Evolutionary conservation across 2,797 vertebrate genomes (phyloP).

Genomic region (Thaleichthys pacificus): DNA sequence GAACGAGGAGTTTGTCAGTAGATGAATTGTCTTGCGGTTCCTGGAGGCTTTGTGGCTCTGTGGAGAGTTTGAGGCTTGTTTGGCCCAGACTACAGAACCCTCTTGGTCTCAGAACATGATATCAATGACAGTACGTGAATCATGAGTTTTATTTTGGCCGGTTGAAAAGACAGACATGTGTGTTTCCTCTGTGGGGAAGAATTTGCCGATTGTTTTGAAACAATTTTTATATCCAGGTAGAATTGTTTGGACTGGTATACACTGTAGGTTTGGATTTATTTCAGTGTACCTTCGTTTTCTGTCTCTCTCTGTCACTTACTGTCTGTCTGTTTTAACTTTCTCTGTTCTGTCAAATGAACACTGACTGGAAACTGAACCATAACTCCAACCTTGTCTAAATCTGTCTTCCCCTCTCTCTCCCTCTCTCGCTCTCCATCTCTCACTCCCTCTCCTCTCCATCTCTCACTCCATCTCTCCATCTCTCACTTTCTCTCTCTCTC

Average conservation of each 20-base stretch:
- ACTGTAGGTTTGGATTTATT: not conserved
- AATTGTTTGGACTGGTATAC: not conserved
- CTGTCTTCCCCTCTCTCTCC: not conserved
- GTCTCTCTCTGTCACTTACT: not conserved
- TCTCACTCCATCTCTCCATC: constrained; percentile 1
- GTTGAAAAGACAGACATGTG: not conserved
- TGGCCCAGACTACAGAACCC: not conserved
- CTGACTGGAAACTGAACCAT: not conserved
- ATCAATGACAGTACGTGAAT: not conserved
- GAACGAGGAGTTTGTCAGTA: constrained; percentile 20
- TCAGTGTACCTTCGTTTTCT: not conserved
- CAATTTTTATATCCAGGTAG: not conserved
- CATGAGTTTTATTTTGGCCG: not conserved
- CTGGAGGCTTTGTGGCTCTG: not conserved
- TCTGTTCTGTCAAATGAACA: not conserved
- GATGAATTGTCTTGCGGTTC: constrained; percentile 17
- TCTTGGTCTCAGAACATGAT: not conserved
- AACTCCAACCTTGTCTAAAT: not conserved
- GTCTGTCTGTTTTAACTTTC: not conserved
- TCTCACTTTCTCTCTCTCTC: not conserved
- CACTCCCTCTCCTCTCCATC: not conserved
- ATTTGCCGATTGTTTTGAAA: not conserved
- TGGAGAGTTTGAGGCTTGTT: not conserved
- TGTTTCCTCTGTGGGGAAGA: not conserved
- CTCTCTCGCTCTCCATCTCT: not conserved